Percentiles rank a stretch among this genome's conserved stretches.
These are phyloP conservation scores for Eciton burchellii DNA, from an alignment of 1,140 invertebrate species.

Conservation along the genomic window DNA sequence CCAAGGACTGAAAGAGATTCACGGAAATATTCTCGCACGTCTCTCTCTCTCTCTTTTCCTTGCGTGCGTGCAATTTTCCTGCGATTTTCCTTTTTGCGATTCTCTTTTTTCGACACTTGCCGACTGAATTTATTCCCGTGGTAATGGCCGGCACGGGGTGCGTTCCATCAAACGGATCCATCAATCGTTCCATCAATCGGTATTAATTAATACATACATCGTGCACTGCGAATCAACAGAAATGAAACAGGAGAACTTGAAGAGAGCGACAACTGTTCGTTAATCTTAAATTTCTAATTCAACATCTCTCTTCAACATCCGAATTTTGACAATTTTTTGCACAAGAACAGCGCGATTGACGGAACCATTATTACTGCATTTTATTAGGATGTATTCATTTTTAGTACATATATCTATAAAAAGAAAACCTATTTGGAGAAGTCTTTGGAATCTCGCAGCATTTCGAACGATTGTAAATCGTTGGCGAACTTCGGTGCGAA, in stretches of 20 bases:
- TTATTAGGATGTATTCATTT: neutral
- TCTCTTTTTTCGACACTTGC: conserved; percentile 4
- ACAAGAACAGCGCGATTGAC: neutral
- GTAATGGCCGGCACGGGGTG: conserved; percentile 1
- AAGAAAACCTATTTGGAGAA: too few relatives aligned
- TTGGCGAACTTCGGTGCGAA: neutral
- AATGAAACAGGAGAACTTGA: neutral
- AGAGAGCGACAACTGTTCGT: neutral
- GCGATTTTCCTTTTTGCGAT: conserved; percentile 18
- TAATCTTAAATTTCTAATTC: neutral
- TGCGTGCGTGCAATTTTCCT: conserved; percentile 45
- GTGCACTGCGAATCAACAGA: neutral
- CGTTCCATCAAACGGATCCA: conserved; percentile 6
- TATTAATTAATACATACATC: conserved; percentile 16
- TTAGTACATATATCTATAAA: neutral
- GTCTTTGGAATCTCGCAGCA: neutral
- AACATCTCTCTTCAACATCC: too few relatives aligned
- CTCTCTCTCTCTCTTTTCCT: too few relatives aligned
- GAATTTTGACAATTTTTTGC: neutral
- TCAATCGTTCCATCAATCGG: neutral
- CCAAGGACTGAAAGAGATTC: conserved; percentile 65
- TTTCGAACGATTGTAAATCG: neutral
- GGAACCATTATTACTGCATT: neutral
- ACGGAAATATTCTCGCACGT: conserved; percentile 43
- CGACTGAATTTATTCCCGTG: conserved; percentile 44